phyloP scores from a whole-genome alignment of 2,113 vertebrate genomes.

The Ictalurus furcatus region DNA sequence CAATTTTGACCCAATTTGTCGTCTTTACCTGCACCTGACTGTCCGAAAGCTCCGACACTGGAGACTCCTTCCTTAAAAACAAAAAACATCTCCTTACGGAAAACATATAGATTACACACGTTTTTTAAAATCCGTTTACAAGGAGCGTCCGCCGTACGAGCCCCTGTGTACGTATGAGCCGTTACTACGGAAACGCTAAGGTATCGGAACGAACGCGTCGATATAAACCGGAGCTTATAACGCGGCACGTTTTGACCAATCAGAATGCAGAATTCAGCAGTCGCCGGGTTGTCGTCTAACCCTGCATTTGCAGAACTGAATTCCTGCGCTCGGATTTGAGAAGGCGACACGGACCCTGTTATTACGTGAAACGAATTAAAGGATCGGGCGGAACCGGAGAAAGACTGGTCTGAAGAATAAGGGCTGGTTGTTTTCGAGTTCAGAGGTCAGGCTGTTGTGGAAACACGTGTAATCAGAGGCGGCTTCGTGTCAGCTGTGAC shows the following conservation, averaged over 20 bases:
- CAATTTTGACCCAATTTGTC: too few species aligned
- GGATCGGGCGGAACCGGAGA: too few species aligned
- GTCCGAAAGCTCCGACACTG: too few species aligned
- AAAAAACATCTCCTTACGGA: background rate
- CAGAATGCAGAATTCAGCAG: background rate
- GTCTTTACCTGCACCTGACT: too few species aligned
- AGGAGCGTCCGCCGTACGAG: too few species aligned
- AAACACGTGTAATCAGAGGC: slow-evolving; percentile 11
- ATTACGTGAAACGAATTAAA: too few species aligned
- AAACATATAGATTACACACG: too few species aligned
- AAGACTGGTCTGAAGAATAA: background rate
- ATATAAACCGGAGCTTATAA: background rate
- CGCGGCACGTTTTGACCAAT: background rate
- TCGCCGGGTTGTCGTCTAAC: background rate
- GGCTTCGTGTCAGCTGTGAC: slow-evolving; percentile 25
- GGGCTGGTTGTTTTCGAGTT: background rate
- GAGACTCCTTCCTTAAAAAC: background rate
- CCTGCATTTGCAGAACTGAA: background rate
- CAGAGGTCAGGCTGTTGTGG: background rate
- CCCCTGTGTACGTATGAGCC: too few species aligned
- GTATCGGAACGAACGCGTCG: background rate
- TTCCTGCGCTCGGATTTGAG: background rate
- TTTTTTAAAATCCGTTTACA: too few species aligned
- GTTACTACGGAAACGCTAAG: background rate
- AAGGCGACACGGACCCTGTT: background rate